Base-by-base conservation (phyloP, 2,113 vertebrate species). In the Scomber scombrus region DNA sequence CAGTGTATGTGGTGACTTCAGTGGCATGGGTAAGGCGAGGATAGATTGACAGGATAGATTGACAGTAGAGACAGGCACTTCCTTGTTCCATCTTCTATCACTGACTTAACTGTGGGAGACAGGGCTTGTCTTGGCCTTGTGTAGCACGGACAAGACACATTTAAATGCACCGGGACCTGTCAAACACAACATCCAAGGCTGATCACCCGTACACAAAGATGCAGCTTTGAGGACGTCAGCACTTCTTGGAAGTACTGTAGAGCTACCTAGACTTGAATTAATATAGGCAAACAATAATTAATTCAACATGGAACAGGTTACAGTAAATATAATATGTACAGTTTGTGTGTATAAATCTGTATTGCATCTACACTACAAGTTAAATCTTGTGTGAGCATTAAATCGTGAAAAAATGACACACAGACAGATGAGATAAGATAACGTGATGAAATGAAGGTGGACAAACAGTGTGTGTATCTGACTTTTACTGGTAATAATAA, bases 41-140 rank as follows among this genome's bases (percentile, higher is more conserved):
- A 58, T 56, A 63, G 68, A 85, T 62, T 84, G 88, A 86, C 77
- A 85, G 74, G 75, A 21, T 5, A 75, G 89, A 84, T 70, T 86
- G 89, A 89, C 85, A 86, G 74, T 13, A 55, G 78, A 84, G 87
- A 89, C 79, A 82, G 85, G 23, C 81, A 23, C 85, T 87, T 88
- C 85, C 91, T 43, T 81, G 84, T 86, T 84, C 75, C n/a, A 23
- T 73, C 83, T 75, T 73, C 81, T 29, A 71, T 82, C 46, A 57
- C 31, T 54, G 69, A 79, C 81, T 84, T 64, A 66, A 78, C 73
- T 67, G 71, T 46, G 85, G 79, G 66, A 82, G 84, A 89, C 79
- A 54, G 62, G 56, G 55, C 76, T 80, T 76, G 87, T 82, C 76
- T 78, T 49, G 54, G 88, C 57, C 77, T 84, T 81, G 71, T 82